Conservation (phyloP, 2,797 vertebrate species). For the Lepus oiostolus region DNA sequence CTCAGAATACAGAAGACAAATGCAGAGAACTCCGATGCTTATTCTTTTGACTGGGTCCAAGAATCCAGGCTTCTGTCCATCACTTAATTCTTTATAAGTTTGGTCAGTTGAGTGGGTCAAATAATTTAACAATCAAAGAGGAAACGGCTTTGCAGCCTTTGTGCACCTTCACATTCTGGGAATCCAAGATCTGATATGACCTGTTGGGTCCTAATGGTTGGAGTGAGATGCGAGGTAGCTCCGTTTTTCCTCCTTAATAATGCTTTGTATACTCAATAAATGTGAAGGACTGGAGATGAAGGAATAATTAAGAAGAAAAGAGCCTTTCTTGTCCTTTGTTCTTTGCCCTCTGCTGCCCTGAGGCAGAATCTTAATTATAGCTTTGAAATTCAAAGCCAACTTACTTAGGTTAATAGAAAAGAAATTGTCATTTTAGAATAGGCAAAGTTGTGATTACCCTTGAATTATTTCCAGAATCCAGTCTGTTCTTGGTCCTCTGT, state of each 20-base stretch:
- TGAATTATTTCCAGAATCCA: constrained; percentile 60
- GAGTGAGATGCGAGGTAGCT: not conserved
- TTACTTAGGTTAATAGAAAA: constrained; percentile 54
- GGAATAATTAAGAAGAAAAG: constrained; percentile 56
- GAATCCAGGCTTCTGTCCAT: not conserved
- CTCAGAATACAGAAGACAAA: not conserved
- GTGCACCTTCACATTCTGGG: not conserved
- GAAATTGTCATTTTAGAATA: constrained; percentile 42
- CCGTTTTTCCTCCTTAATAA: not conserved
- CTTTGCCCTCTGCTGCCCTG: constrained; percentile 7
- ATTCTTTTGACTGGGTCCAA: not conserved
- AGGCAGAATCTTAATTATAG: constrained; percentile 66
- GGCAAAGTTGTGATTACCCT: constrained; percentile 24
- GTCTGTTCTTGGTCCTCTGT: constrained; percentile 12
- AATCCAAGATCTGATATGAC: not conserved
- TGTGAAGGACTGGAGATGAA: not conserved
- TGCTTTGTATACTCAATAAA: not conserved
- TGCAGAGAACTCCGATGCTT: not conserved
- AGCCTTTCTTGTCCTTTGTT: constrained; percentile 26
- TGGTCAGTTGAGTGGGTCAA: not conserved
- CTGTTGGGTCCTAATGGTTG: not conserved
- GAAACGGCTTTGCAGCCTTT: not conserved
- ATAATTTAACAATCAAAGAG: not conserved
- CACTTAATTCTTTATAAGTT: not conserved
- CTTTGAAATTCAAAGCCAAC: constrained; percentile 61